Evolutionary conservation across 1,140 invertebrate species (phyloP), one percentile per base, ranked within the genome.

Genomic region (Cheumatopsyche charites): DNA sequence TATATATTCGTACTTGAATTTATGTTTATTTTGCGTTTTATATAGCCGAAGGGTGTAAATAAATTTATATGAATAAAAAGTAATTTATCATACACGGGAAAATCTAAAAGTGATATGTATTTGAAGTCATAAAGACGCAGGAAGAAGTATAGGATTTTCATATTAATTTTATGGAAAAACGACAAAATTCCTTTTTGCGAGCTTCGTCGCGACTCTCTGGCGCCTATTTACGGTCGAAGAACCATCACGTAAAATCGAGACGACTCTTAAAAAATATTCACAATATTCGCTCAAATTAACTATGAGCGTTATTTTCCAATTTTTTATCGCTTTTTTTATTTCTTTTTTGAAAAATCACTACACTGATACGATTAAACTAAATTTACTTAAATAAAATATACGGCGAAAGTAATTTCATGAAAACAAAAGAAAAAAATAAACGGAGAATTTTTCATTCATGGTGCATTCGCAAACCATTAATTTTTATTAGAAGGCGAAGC

Each of bases 101-200:
- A 26, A 26, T 29, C 58, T 62, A 26, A 6, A 26, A 29, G 26
- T 26, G 26, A 12, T 26, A 29, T 62, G 23, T 58, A 21, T 58
- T 58, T 47, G 4, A 47, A n/a, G 9, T 17, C 5, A 52, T 17
- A 19, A 17, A 17, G n/a, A 17, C 15, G 15, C n/a, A 52, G 15
- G 9, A 15, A 52, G 4, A 52, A 52, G 19, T 52, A 2, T n/a
- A 15, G 47, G 19, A 17, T 52, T 52, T 15, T 17, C 15, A 52
- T 52, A 52, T 52, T 52, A 52, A 52, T 52, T 52, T 52, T 52
- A 52, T 52, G 47, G 47, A 6, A 52, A 17, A 52, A 17, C 47
- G 47, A 52, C 47, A 52, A 52, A 52, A 52, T 52, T 52, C 47
- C 47, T 52, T 19, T 52, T 52, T 52, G 47, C 19, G 47, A 15